Percentiles rank a stretch among this genome's conserved stretches.
These are phyloP conservation scores for Petrocephalus zakoni DNA, from an alignment of 2,113 vertebrate genomes.

Conservation along the genomic window DNA sequence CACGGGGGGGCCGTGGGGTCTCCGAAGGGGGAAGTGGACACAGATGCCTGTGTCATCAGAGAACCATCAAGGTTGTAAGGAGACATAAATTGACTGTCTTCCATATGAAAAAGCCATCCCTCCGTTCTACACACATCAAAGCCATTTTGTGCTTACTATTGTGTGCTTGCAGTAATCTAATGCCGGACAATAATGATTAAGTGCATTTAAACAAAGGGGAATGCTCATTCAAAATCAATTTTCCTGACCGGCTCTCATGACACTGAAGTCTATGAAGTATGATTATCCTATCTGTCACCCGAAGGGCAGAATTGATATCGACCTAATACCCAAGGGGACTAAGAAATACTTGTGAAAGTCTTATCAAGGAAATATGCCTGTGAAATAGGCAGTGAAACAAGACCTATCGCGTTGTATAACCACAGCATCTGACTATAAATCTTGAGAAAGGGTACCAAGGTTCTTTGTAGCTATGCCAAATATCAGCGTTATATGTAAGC, in stretches of 20 bases:
- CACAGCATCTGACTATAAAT: neutral
- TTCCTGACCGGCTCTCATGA: neutral
- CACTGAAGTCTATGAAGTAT: neutral
- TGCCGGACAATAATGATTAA: neutral
- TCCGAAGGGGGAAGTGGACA: neutral
- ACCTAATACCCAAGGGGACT: neutral
- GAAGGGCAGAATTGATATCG: neutral
- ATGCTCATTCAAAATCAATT: slow-evolving; percentile 16
- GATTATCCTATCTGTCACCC: slow-evolving; percentile 20
- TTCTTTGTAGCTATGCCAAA: neutral
- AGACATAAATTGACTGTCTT: neutral
- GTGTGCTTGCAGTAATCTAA: neutral
- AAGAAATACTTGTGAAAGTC: slow-evolving; percentile 23
- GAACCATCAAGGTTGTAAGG: neutral
- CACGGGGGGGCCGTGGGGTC: neutral
- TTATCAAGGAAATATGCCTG: slow-evolving; percentile 24
- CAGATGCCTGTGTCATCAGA: neutral
- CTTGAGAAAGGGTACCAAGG: neutral
- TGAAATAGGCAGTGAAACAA: slow-evolving; percentile 24
- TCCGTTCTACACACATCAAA: neutral
- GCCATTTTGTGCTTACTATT: neutral
- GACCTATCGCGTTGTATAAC: neutral
- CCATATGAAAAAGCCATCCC: neutral
- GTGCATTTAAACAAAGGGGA: neutral
- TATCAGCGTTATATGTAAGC: neutral